phyloP scores from a whole-genome alignment of 1,140 invertebrate species.

The Pseudomyrmex sp. region DNA sequence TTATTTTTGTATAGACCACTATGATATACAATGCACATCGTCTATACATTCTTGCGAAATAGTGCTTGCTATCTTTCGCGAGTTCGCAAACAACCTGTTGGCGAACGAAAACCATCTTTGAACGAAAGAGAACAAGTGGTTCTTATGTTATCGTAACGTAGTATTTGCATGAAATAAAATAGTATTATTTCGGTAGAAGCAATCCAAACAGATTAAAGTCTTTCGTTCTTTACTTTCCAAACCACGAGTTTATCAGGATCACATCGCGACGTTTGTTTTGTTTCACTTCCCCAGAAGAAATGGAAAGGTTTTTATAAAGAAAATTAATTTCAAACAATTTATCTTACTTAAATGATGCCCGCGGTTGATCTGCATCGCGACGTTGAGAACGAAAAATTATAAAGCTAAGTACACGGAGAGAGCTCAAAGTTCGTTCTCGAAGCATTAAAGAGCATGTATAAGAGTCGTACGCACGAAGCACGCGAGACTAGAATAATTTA shows the following conservation, averaged over 20 bases:
- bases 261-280: not conserved
- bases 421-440: not conserved
- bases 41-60: too few species aligned
- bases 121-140: not conserved
- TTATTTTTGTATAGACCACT: too few species aligned
- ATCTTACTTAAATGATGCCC: not conserved
- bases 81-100: constrained; percentile 27
- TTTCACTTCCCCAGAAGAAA: not conserved
- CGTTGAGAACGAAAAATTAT: constrained; percentile 36
- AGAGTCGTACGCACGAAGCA: not conserved
- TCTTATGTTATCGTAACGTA: not conserved
- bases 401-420: not conserved
- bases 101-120: not conserved
- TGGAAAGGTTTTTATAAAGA: not conserved
- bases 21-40: too few species aligned
- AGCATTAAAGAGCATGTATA: constrained; percentile 17
- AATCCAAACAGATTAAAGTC: constrained; percentile 25
- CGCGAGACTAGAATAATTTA: constrained; percentile 40
- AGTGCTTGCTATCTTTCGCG: too few species aligned
- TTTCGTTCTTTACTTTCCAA: too few species aligned
- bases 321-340: not conserved
- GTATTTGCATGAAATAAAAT: not conserved
- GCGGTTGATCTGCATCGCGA: not conserved
- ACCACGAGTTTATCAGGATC: too few species aligned
- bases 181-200: constrained; percentile 4